These are phyloP conservation scores for Asteroscopus sphinx DNA, from an alignment of 2,888 invertebrate species.

Conservation along the genomic window DNA sequence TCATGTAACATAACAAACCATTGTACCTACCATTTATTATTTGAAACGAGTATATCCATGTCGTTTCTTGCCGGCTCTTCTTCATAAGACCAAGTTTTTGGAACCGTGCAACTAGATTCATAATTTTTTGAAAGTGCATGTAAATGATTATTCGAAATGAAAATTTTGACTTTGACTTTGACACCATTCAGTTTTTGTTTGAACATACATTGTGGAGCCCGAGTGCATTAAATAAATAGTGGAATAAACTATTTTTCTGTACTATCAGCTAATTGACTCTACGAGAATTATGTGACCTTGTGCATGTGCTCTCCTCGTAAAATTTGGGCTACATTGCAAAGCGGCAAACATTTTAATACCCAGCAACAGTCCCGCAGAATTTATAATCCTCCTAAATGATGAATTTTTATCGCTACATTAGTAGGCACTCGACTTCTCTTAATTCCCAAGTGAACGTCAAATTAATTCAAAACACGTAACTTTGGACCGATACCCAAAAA, in stretches of 20 bases:
- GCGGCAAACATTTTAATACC: constrained; percentile 7
- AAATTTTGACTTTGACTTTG: too few species aligned
- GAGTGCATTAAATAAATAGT: constrained; percentile 21
- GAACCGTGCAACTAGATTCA: too few species aligned
- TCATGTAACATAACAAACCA: too few species aligned
- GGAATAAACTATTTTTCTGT: constrained; percentile 3
- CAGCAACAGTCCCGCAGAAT: constrained; percentile 14
- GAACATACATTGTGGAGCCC: constrained; percentile 14
- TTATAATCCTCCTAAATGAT: constrained; percentile 13
- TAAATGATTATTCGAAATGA: too few species aligned
- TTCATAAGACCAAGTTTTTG: too few species aligned
- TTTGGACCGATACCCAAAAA: constrained; percentile 29
- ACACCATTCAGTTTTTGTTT: too few species aligned
- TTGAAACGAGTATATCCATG: constrained; percentile 20
- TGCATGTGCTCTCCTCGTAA: background rate
- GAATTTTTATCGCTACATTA: constrained; percentile 13
- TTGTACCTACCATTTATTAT: too few species aligned
- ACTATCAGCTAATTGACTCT: constrained; percentile 5
- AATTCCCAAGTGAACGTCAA: constrained; percentile 13
- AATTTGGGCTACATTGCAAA: background rate
- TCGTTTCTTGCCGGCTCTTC: too few species aligned
- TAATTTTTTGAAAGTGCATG: too few species aligned
- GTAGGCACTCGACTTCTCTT: constrained; percentile 10
- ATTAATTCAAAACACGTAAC: constrained; percentile 27
- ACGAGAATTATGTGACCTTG: background rate